Evolutionary conservation across 2,797 vertebrate genomes (phyloP).

Genomic region (Ptychadena robeensis): DNA sequence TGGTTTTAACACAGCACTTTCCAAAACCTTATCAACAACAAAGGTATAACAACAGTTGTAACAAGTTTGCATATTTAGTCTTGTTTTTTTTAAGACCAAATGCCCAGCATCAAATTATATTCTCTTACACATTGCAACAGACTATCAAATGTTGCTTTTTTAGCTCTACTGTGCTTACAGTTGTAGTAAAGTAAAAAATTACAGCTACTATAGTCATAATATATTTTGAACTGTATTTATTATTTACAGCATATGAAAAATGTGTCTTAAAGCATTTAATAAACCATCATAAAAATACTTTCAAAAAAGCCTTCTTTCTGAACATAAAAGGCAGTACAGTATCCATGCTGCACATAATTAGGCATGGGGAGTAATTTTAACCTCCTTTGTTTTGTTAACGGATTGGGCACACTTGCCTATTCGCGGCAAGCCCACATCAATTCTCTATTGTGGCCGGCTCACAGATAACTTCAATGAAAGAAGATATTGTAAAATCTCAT

Average conservation of each 20-base stretch:
- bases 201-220: background rate
- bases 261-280: background rate
- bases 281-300: background rate
- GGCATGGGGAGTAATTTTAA: no score
- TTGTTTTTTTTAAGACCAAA: conserved; percentile 36
- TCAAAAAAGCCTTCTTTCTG: background rate
- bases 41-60: conserved; percentile 44
- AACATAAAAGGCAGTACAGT: background rate
- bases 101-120: conserved; percentile 21
- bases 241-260: background rate
- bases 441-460: no score
- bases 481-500: no score
- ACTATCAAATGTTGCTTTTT: background rate
- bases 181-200: background rate
- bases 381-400: no score
- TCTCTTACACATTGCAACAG: background rate
- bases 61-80: conserved; percentile 13
- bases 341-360: background rate
- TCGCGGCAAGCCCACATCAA: no score
- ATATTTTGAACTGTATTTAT: no score
- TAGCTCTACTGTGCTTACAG: background rate
- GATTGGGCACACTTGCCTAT: no score
- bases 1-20: conserved; percentile 47
- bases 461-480: no score
- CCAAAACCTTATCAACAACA: conserved; percentile 55